Percentiles rank a stretch among this genome's conserved stretches.
phyloP scores from a whole-genome alignment of 2,113 vertebrate species.

The Bos indicus region DNA sequence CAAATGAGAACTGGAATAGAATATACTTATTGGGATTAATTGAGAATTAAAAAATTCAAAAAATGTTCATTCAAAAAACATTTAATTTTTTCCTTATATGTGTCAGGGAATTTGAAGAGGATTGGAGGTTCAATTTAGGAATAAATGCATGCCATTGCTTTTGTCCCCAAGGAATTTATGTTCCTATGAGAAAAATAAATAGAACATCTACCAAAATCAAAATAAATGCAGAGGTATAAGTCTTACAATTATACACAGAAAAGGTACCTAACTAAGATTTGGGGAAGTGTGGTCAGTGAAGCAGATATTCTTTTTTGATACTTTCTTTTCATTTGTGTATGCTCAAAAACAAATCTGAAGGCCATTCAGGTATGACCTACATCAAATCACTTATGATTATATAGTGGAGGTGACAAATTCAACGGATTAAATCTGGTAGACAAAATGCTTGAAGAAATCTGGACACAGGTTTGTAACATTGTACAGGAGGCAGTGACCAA shows the following conservation, averaged over 20 bases:
- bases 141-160: background rate
- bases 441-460: background rate
- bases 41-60: background rate
- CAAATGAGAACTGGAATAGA: background rate
- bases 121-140: background rate
- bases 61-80: background rate
- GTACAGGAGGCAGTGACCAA: background rate
- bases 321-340: background rate
- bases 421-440: background rate
- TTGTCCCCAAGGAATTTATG: background rate
- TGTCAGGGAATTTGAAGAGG: background rate
- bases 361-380: background rate
- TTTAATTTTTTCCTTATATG: background rate
- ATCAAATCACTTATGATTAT: background rate
- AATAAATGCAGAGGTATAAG: background rate
- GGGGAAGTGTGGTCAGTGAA: background rate
- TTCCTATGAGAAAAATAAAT: background rate
- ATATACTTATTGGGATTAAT: background rate
- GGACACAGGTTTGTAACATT: background rate
- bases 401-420: background rate
- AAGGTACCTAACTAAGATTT: background rate
- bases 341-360: background rate
- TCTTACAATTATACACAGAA: background rate
- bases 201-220: background rate
- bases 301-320: background rate